These are phyloP conservation scores for Panthera uncia DNA, from an alignment of 2,113 vertebrate genomes.

Conservation along the genomic window DNA sequence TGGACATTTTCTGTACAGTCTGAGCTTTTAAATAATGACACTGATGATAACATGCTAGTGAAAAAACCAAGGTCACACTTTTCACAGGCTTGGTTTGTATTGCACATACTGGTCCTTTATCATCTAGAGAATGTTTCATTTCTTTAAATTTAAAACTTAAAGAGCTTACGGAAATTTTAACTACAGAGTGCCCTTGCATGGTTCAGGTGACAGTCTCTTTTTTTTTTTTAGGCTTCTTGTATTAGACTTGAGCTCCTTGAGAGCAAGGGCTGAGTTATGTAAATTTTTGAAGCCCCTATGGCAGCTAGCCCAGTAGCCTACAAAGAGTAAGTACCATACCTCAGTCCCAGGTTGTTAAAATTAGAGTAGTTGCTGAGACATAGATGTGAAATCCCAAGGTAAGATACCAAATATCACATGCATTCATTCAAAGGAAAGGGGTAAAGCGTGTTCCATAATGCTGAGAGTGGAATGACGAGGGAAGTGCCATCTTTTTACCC, in stretches of 20 bases:
- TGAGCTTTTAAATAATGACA: neutral
- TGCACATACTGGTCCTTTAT: neutral
- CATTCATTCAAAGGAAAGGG: neutral
- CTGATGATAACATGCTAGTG: neutral
- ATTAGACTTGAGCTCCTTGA: neutral
- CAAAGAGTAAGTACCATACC: neutral
- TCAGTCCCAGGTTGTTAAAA: neutral
- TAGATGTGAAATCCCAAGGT: neutral
- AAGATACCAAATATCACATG: neutral
- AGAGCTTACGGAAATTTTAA: neutral
- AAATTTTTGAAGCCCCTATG: neutral
- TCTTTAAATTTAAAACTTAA: constrained; percentile 14
- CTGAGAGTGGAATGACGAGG: neutral
- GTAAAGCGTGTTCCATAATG: neutral
- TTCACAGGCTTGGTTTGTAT: neutral
- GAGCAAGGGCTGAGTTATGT: neutral
- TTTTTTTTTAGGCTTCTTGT: neutral
- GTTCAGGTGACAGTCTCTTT: neutral
- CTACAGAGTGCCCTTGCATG: neutral
- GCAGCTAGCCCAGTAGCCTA: neutral
- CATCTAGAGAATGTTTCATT: neutral
- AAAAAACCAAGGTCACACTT: neutral
- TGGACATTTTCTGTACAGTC: neutral
- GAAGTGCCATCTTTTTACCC: neutral
- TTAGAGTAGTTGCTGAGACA: neutral